Evolutionary conservation across 2,113 vertebrate species (phyloP).

Genomic region (Neogale vison): DNA sequence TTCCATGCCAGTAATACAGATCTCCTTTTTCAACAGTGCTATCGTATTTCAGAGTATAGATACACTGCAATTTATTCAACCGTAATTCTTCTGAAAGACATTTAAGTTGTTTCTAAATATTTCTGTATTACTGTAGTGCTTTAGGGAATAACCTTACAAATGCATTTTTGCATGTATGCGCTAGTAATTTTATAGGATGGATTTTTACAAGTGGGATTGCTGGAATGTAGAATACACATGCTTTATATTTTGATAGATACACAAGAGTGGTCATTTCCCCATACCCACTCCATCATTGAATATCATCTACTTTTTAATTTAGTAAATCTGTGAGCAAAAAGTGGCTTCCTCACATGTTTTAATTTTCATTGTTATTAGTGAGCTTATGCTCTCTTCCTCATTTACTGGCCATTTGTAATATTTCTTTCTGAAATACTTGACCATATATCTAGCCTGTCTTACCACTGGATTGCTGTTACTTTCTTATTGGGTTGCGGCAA

Average conservation of each 20-base stretch:
- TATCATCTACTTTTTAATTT: background rate
- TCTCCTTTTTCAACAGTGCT: background rate
- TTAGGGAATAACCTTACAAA: background rate
- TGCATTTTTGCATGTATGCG: background rate
- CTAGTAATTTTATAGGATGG: background rate
- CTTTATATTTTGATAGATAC: background rate
- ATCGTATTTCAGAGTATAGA: background rate
- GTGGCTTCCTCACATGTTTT: background rate
- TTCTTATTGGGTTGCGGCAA: slow-evolving; percentile 43
- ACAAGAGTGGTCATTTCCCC: background rate
- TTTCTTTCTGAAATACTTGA: slow-evolving; percentile 14
- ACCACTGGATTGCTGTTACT: background rate
- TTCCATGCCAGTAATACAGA: background rate
- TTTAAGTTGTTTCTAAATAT: slow-evolving; percentile 9
- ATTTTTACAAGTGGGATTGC: background rate
- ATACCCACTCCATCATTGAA: background rate
- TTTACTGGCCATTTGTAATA: background rate
- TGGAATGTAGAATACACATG: background rate
- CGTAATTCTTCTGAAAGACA: background rate
- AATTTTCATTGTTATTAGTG: background rate
- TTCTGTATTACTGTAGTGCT: background rate
- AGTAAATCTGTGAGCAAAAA: background rate
- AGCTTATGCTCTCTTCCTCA: background rate
- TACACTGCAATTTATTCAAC: background rate
- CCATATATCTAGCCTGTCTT: background rate